Evolutionary conservation across 2,797 vertebrate species (phyloP).

Genomic region (Scomberomorus guttatus): DNA sequence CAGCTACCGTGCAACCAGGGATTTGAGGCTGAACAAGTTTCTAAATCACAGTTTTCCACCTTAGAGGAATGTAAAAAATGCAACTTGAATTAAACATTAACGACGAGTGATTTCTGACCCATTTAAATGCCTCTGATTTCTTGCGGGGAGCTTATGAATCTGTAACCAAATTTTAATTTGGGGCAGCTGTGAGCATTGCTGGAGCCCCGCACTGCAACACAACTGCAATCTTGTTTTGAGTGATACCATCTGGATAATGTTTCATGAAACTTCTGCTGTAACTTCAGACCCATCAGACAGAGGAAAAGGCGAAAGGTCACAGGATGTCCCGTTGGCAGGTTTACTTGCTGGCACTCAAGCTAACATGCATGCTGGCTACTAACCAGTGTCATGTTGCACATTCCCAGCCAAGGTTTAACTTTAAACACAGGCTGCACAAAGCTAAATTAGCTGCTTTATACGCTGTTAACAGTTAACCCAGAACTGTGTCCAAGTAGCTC

Average conservation of each 20-base stretch:
- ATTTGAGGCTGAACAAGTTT: slow-evolving; percentile 25
- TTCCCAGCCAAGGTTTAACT: slow-evolving; percentile 32
- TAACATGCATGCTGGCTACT: slow-evolving; percentile 2
- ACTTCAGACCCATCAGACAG: slow-evolving; percentile 33
- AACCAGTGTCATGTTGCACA: slow-evolving; percentile 37
- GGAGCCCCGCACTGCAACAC: slow-evolving; percentile 17
- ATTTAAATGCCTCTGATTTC: slow-evolving; percentile 25
- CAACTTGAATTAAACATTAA: slow-evolving; percentile 58
- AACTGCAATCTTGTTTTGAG: slow-evolving; percentile 5
- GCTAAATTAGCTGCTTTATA: background rate
- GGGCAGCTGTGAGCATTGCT: slow-evolving; percentile 6
- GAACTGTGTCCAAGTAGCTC: background rate
- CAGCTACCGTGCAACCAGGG: slow-evolving; percentile 27
- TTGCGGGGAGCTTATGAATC: slow-evolving; percentile 26
- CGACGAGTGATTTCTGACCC: slow-evolving; percentile 32
- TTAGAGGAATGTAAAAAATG: slow-evolving; percentile 40
- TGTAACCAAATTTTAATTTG: slow-evolving; percentile 30
- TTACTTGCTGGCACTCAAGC: slow-evolving; percentile 10
- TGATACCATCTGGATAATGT: slow-evolving; percentile 39
- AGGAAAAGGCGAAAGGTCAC: slow-evolving; percentile 37
- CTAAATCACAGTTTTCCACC: slow-evolving; percentile 34
- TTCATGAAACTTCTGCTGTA: slow-evolving; percentile 31
- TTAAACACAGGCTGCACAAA: background rate
- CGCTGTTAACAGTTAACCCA: no score
- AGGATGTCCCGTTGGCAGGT: slow-evolving; percentile 53